Evolutionary conservation across 2,888 invertebrate species (phyloP).

Genomic region (Lasioglossum leucozonium): DNA sequence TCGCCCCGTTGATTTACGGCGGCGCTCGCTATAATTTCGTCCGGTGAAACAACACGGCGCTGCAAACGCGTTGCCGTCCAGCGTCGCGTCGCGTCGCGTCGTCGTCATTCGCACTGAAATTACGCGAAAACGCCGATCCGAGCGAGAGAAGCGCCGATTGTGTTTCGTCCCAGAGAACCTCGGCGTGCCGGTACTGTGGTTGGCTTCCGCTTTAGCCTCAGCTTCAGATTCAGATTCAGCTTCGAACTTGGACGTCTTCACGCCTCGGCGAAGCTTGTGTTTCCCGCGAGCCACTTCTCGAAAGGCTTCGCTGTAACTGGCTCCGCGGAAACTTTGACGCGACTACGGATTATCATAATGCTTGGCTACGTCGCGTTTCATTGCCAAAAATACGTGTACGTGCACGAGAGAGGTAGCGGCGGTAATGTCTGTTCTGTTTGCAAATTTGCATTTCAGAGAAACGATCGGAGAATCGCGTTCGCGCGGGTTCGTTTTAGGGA

Average conservation of each 20-base stretch:
- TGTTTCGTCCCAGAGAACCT: not conserved
- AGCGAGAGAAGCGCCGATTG: slow-evolving; percentile 12
- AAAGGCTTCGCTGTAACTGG: not conserved
- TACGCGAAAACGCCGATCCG: slow-evolving; percentile 3
- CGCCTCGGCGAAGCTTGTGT: not conserved
- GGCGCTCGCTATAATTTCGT: slow-evolving; percentile 44
- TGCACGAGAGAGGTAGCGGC: too few species aligned
- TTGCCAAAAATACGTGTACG: not conserved
- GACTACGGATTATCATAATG: not conserved
- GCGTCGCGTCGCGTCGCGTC: not conserved
- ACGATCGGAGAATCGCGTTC: not conserved
- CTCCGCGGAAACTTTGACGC: not conserved
- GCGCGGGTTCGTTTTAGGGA: not conserved
- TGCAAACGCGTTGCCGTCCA: not conserved
- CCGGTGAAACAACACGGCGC: slow-evolving; percentile 26
- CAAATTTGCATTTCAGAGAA: not conserved
- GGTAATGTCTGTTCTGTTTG: not conserved
- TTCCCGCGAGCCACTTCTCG: not conserved
- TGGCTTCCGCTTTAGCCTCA: not conserved
- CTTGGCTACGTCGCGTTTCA: not conserved
- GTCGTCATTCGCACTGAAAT: not conserved
- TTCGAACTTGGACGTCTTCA: not conserved
- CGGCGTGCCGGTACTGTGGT: too few species aligned
- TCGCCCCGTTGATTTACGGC: slow-evolving; percentile 39
- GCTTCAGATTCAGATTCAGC: not conserved